A percentile compares a stretch with the other conserved stretches of the same genome.
These are phyloP conservation scores for Benthosema pterotum DNA, from an alignment of 2,797 vertebrate genomes.

Conservation along the genomic window DNA sequence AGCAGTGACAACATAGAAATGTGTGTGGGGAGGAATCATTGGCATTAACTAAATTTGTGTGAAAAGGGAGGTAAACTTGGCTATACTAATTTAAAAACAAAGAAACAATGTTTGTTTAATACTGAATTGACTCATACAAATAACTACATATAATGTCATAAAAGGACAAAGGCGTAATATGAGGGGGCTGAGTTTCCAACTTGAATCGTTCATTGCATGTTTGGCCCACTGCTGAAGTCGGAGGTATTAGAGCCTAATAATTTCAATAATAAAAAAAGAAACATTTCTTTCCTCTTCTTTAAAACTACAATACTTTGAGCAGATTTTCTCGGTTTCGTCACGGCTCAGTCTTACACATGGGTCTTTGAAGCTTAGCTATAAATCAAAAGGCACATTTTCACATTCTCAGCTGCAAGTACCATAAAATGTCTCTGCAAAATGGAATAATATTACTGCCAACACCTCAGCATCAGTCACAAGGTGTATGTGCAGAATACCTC, in stretches of 20 bases:
- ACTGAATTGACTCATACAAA: too few species aligned
- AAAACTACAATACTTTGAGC: not conserved
- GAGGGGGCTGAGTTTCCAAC: too few species aligned
- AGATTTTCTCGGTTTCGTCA: conserved; percentile 1
- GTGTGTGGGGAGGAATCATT: too few species aligned
- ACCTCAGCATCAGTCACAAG: not conserved
- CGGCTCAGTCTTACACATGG: not conserved
- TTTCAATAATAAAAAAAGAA: conserved; percentile 5
- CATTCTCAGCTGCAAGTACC: conserved; percentile 8
- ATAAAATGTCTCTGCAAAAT: conserved; percentile 1
- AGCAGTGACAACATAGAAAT: too few species aligned
- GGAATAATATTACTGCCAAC: not conserved
- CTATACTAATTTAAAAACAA: too few species aligned
- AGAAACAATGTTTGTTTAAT: too few species aligned
- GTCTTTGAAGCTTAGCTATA: conserved; percentile 8
- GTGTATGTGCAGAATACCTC: not conserved
- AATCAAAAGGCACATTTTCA: conserved; percentile 12
- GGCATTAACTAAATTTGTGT: too few species aligned
- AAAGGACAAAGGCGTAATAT: too few species aligned
- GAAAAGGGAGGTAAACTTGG: too few species aligned
- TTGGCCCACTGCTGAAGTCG: conserved; percentile 23
- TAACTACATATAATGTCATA: too few species aligned
- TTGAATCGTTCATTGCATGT: too few species aligned
- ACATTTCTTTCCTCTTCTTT: not conserved
- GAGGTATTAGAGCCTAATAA: conserved; percentile 10